Base-by-base conservation (phyloP, 2,888 invertebrate species). In the Agonum fuliginosum region DNA sequence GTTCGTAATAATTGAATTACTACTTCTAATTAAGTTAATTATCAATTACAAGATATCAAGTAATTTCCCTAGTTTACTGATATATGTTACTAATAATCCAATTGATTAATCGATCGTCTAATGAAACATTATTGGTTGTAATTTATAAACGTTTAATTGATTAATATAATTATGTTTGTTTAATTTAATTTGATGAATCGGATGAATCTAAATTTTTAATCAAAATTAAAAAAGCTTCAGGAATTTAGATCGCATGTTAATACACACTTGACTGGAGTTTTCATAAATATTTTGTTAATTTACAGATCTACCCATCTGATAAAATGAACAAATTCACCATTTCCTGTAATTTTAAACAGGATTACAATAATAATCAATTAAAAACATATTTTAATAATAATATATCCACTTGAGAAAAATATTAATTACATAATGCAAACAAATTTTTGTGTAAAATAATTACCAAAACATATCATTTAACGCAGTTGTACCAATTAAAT, bases 81-180 rank as follows among this genome's bases (percentile, higher is more conserved):
- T 54, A 54, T 37, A 54, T 72, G 48, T 72, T 30, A 27, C 46
- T 74, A 27, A 12, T 74, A 27, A 71, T 48, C 24, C 43, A 74
- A 74, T 74, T 74, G 62, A 74, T 74, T 74, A 74, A 74, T 73
- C 58, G 58, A 73, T 58, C 37, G 20, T 41, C 37, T 34, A 73
- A 73, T 58, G 34, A 41, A 17, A 54, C 22, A 22, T 24, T 54
- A 54, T 24, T 24, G 54, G 3, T 17, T n/a, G n/a, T 30, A 48
- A 48, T 22, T 58, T 73, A 73, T 73, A 58, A 19, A 22, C 41
- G 12, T 37, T 20, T 72, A 72, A 72, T 51, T 48, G 65, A 65
- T 34, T 30, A 65, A 30, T 65, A 14, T 65, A n/a, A n/a, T n/a
- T n/a, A n/a, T n/a, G n/a, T n/a, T n/a, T n/a, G n/a, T n/a, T n/a